Conservation (phyloP, 2,797 vertebrate genomes). For the Epinephelus coioides region DNA sequence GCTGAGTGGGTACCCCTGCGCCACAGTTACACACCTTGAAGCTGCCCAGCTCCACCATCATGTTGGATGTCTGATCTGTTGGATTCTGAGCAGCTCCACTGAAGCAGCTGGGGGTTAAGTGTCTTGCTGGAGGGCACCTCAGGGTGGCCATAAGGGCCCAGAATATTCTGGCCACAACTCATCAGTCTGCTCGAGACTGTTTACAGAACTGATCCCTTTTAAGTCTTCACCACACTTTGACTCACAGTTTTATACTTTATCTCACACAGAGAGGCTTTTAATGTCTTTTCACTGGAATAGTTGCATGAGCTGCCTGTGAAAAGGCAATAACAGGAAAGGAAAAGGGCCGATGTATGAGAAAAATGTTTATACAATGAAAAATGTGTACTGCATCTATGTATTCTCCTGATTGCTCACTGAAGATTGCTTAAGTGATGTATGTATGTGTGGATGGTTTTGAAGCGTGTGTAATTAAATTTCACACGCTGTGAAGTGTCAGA, state of each 20-base stretch:
- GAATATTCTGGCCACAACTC: not conserved
- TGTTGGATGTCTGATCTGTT: constrained; percentile 13
- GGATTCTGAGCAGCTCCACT: constrained; percentile 1
- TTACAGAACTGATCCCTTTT: constrained; percentile 12
- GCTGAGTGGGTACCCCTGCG: not conserved
- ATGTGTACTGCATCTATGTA: not conserved
- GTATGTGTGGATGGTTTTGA: constrained; percentile 61
- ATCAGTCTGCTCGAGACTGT: not conserved
- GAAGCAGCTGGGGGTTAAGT: constrained; percentile 32
- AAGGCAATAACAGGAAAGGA: not conserved
- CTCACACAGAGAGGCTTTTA: not conserved
- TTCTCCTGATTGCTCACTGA: no score
- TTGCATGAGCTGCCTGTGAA: constrained; percentile 8
- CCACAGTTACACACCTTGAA: constrained; percentile 30
- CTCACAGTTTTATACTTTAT: not conserved
- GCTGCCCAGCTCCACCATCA: constrained; percentile 8
- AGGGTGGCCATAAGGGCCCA: constrained; percentile 3
- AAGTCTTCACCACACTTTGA: constrained; percentile 11
- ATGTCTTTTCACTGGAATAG: constrained; percentile 7
- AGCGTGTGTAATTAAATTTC: constrained; percentile 84
- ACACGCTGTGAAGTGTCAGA: constrained; percentile 78
- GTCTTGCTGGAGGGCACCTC: constrained; percentile 43
- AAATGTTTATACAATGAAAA: constrained; percentile 27
- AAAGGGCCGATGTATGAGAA: not conserved
- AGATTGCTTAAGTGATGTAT: no score